Evolutionary conservation across 2,888 invertebrate genomes (phyloP), one percentile per base, ranked within the genome.

Genomic region (Phortica magna): DNA sequence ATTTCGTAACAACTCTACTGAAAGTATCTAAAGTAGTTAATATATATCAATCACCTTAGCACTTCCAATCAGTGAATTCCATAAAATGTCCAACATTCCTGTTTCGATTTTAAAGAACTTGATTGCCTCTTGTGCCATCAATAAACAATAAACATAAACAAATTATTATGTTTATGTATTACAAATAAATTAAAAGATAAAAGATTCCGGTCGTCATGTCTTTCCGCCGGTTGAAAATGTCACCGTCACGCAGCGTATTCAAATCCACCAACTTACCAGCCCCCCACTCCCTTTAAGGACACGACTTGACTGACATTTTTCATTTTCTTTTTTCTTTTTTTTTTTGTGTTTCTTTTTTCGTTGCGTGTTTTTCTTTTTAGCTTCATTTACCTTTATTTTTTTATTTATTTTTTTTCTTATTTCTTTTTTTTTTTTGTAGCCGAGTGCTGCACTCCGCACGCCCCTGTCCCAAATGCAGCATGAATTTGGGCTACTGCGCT

Each of bases 151-250:
- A 31, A 31, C 31, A 31, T 31, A 31, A 31, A 31, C 31, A 31
- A 31, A 31, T 31, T 31, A 31, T 31, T 31, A 31, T 31, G 31
- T 31, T 31, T 31, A 31, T 31, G 31, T 31, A 31, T 31, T 31
- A 4, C 31, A 31, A 31, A 31, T 31, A 31, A 31, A 31, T 31
- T 31, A 31, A 31, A 77, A 80, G 82, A 72, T 74, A 55, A 75
- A 71, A 77, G 57, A 75, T 78, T 79, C 57, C 71, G 64, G 31
- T 31, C 31, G 31, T 31, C 31, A 31, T 31, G 31, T 31, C 31
- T 31, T 31, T 31, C 31, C 31, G 31, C 1, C 31, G 5, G 31
- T 31, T 31, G 31, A 31, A 31, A 31, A 31, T 31, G 31, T 31
- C 31, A 31, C 31, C 31, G 31, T 31, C 31, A 31, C 31, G 31